Evolutionary conservation across 2,113 vertebrate genomes (phyloP), one percentile per base, ranked within the genome.

Genomic region (Gadus chalcogrammus): DNA sequence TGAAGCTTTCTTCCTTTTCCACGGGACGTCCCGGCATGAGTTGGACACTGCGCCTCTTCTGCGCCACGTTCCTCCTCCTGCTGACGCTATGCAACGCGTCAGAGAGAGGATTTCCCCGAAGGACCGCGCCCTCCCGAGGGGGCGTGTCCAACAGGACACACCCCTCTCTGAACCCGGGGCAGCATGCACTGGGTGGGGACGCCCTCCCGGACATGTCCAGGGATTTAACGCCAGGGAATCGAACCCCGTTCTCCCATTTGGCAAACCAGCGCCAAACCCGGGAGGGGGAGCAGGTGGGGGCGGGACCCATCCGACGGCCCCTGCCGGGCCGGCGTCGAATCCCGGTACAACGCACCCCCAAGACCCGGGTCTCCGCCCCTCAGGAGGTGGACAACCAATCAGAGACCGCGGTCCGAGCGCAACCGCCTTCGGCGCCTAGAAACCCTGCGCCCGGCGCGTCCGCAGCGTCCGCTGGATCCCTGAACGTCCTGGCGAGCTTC

Each of bases 401-500:
- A n/a, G 15, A 42, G 22, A 15, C 63, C 27, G 7, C 42, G 42
- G 42, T 9, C 8, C 42, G 5, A 11, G 38, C 1, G 38, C 38
- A 5, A 42, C 7, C 42, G 42, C 42, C 4, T 2, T 9, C 42
- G 42, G 64, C 16, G 1, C 38, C n/a, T n/a, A 60, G 16, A 6
- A 31, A 0, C 5, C 17, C 35, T 12, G 42, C 8, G 7, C n/a
- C 79, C 65, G 92, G 90, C 17, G 86, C 8, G 6, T 16, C 92
- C 69, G 82, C 91, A 59, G 87, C 88, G 0, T 85, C 90, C 18
- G 88, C 89, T 66, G 80, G 86, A 67, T 92, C 93, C 15, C 92
- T 93, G 72, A 95, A 92, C 68, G 67, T 94, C 70, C 87, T 96
- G 13, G 92, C 94, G 56, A 92, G 92, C 60, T 94, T 96, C 73